Percentiles rank a stretch among this genome's conserved stretches.
phyloP scores from a whole-genome alignment of 2,113 vertebrate species.

The Xiphophorus maculatus region DNA sequence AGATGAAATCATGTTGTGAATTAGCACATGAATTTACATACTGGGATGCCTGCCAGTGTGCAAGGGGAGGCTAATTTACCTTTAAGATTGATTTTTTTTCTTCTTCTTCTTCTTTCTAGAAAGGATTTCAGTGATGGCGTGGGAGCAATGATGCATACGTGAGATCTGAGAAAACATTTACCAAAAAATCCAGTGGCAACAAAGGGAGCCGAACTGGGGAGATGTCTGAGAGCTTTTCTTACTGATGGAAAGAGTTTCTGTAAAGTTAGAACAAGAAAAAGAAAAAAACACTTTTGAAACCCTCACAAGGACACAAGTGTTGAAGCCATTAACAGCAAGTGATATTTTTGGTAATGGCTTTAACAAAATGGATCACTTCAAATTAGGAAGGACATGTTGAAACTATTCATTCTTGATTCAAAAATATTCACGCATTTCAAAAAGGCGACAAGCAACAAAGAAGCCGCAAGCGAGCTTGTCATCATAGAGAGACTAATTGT shows the following conservation, averaged over 20 bases:
- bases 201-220: constrained; percentile 41
- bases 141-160: constrained; percentile 78
- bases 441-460: background rate
- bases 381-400: constrained; percentile 3
- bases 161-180: constrained; percentile 65
- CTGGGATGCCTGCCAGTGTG: constrained; percentile 90
- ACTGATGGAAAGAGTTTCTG: constrained; percentile 25
- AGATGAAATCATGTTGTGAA: constrained; percentile 98
- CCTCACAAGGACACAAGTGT: constrained; percentile 4
- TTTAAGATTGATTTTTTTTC: constrained; percentile 78
- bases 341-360: background rate
- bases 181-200: constrained; percentile 56
- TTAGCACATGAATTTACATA: constrained; percentile 99
- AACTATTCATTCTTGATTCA: constrained; percentile 22
- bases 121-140: constrained; percentile 86
- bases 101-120: background rate
- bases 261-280: constrained; percentile 27
- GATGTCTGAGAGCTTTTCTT: constrained; percentile 42
- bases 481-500: constrained; percentile 1
- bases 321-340: constrained; percentile 8
- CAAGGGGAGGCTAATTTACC: constrained; percentile 81
- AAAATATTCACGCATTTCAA: constrained; percentile 7
- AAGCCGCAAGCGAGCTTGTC: constrained; percentile 14
- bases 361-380: constrained; percentile 8
- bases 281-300: constrained; percentile 33